Evolutionary conservation across 2,888 invertebrate species (phyloP), one percentile per base, ranked within the genome.

Genomic region (Xylota sylvarum): DNA sequence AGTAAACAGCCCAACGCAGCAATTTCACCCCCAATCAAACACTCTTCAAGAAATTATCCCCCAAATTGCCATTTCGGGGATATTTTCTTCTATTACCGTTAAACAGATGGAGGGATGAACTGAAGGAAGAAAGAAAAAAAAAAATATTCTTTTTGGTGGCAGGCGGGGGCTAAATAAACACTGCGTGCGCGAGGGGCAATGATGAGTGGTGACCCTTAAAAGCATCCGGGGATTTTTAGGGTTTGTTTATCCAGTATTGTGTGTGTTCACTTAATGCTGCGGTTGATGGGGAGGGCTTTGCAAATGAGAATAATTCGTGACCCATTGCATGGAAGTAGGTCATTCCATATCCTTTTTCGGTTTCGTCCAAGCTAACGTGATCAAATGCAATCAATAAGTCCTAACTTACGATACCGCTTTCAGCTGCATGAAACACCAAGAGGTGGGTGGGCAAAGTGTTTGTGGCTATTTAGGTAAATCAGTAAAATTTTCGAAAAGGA

Each of bases 141-240:
- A n/a, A n/a, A n/a, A n/a, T n/a, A n/a, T n/a, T 19, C 19, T 23
- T 60, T 17, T 40, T 23, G 32, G 40, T 32, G 73, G 40, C 9
- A 64, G 65, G 65, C 69, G 23, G 23, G 2, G 23, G 23, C 23
- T 23, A 3, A 23, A 55, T 32, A 80, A 74, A 74, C 73, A 79
- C 69, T 74, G 40, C 67, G 70, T 67, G 30, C 76, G 80, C 84
- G 74, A 72, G 80, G 14, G 14, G 69, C 80, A 76, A 82, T 82
- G 86, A 86, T 86, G 86, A 86, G 86, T 86, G 86, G 86, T 86
- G 86, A 69, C 86, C 82, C 78, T 82, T 86, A 82, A 86, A 86
- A 86, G 86, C 77, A 78, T 86, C 78, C 82, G 76, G 72, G 58
- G 17, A 7, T 43, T 43, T 69, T 83, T 65, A 9, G 72, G 64